A percentile compares a stretch with the other conserved stretches of the same genome.
phyloP scores from a whole-genome alignment of 2,113 vertebrate genomes.

The Potamarius usumacintae region DNA sequence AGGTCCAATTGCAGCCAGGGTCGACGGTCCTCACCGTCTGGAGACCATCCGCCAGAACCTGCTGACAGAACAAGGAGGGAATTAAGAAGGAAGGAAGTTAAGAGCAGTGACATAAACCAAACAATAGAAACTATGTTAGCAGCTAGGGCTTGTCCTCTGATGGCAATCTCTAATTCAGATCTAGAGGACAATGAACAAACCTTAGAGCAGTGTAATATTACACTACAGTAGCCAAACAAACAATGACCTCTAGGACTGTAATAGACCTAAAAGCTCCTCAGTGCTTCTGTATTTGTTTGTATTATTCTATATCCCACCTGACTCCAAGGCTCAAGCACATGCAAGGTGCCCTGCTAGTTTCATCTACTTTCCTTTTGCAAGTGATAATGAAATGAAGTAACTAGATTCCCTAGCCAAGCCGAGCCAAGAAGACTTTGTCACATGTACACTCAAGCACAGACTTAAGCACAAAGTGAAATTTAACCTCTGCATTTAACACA shows the following conservation, averaged over 20 bases:
- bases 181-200: conserved; percentile 25
- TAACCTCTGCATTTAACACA: too few relatives aligned
- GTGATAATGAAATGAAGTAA: background rate
- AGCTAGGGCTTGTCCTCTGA: background rate
- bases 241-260: conserved; percentile 18
- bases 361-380: background rate
- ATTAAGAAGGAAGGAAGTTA: conserved; percentile 13
- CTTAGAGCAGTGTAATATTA: conserved; percentile 25
- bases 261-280: background rate
- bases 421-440: too few relatives aligned
- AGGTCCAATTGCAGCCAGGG: conserved; percentile 86
- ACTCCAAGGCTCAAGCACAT: background rate
- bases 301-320: background rate
- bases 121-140: conserved; percentile 5
- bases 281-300: background rate
- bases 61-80: background rate
- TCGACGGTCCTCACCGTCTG: conserved; percentile 67
- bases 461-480: too few relatives aligned
- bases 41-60: conserved; percentile 85
- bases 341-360: background rate
- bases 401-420: background rate
- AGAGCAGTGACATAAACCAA: background rate
- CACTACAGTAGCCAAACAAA: background rate
- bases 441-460: too few relatives aligned
- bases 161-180: background rate